A percentile compares a stretch with the other conserved stretches of the same genome.
These are phyloP conservation scores for Dynastes hyllus DNA, from an alignment of 2,888 invertebrate species.

Conservation along the genomic window DNA sequence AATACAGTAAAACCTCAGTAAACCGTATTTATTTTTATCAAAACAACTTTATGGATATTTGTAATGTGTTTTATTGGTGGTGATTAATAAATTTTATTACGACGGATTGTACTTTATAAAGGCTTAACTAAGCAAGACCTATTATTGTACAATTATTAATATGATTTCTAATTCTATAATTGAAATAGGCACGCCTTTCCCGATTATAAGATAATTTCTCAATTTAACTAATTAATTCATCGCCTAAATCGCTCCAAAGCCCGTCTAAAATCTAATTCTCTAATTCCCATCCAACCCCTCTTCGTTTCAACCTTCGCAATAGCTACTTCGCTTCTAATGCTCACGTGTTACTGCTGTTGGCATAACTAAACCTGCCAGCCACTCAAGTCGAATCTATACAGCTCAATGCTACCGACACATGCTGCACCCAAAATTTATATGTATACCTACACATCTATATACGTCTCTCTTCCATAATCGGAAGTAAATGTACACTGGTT, in stretches of 20 bases:
- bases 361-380: constrained; percentile 24
- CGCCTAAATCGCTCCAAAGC: constrained; percentile 59
- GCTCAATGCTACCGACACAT: neutral
- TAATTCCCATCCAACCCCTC: neutral
- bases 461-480: constrained; percentile 57
- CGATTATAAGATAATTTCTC: constrained; percentile 16
- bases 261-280: neutral
- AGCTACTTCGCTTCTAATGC: too few species aligned
- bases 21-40: too few species aligned
- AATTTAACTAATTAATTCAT: constrained; percentile 35
- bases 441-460: neutral
- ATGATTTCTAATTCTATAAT: neutral
- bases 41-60: too few species aligned
- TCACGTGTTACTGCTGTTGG: constrained; percentile 4
- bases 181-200: neutral
- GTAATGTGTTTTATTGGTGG: too few species aligned
- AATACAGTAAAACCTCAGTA: too few species aligned
- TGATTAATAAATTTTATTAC: too few species aligned
- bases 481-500: constrained; percentile 78
- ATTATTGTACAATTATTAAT: too few species aligned
- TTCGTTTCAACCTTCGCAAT: neutral
- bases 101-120: too few species aligned
- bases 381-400: neutral
- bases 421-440: constrained; percentile 22
- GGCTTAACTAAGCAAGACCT: too few species aligned